Evolutionary conservation across 1,140 invertebrate species (phyloP).

Genomic region (Aphelenchoides fujianensis): DNA sequence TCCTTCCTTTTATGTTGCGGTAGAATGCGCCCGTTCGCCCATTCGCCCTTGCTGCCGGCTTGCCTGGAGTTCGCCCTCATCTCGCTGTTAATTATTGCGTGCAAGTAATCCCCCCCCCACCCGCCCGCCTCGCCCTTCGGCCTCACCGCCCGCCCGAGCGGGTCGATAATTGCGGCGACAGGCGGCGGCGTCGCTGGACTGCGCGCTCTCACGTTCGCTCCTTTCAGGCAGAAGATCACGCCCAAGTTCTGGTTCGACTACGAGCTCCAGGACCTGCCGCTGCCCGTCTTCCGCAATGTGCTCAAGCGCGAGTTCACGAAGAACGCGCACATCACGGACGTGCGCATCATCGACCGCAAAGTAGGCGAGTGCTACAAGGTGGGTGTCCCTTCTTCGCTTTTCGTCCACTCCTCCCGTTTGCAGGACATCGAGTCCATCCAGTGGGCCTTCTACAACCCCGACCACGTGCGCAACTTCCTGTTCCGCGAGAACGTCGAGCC

Average conservation of each 20-base stretch:
- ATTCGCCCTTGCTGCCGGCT: background rate
- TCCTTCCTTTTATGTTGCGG: background rate
- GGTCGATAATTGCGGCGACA: background rate
- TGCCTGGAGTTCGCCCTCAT: background rate
- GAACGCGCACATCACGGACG: slow-evolving; percentile 50
- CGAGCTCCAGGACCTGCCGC: slow-evolving; percentile 49
- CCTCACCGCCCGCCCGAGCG: background rate
- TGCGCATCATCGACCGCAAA: slow-evolving; percentile 55
- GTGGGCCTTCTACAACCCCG: slow-evolving; percentile 52
- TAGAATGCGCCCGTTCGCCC: background rate
- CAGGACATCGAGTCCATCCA: slow-evolving; percentile 54
- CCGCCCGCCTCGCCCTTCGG: background rate
- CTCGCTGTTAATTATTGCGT: slow-evolving; percentile 2
- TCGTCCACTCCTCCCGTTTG: slow-evolving; percentile 27
- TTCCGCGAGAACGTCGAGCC: slow-evolving; percentile 57
- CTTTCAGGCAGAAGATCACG: slow-evolving; percentile 54
- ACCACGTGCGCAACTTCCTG: slow-evolving; percentile 55
- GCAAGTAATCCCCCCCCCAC: background rate
- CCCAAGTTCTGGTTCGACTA: slow-evolving; percentile 58
- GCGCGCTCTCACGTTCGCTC: background rate
- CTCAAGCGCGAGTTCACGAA: slow-evolving; percentile 57
- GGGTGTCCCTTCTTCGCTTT: slow-evolving; percentile 9
- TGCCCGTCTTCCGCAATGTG: slow-evolving; percentile 56
- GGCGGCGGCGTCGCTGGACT: background rate
- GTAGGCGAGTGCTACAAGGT: slow-evolving; percentile 55